These are phyloP conservation scores for Drosophila virilis DNA, from an alignment of 1,140 invertebrate species.

Conservation along the genomic window DNA sequence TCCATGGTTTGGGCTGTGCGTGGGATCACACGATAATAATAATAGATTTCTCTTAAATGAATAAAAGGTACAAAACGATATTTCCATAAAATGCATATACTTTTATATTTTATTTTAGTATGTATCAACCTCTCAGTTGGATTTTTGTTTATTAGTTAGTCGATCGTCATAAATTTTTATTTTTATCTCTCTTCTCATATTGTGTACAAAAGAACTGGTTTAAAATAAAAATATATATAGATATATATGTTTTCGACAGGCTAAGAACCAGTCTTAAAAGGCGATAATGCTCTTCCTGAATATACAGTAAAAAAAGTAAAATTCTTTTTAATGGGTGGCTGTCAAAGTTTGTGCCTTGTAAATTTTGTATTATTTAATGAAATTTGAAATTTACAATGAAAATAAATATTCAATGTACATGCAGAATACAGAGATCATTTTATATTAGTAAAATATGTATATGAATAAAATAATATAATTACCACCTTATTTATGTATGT, in stretches of 20 bases:
- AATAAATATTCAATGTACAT: not conserved
- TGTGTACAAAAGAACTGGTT: constrained; percentile 3
- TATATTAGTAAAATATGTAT: not conserved
- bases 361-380: not conserved
- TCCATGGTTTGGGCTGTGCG: too few relatives aligned
- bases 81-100: too few relatives aligned
- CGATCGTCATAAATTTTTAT: not conserved
- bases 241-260: not conserved
- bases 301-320: not conserved
- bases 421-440: not conserved
- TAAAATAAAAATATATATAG: constrained; percentile 9
- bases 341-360: too few relatives aligned
- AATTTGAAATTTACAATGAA: not conserved
- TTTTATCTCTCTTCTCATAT: not conserved
- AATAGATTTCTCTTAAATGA: too few relatives aligned
- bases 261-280: constrained; percentile 11
- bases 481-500: constrained; percentile 3
- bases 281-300: not conserved
- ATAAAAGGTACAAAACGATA: too few relatives aligned
- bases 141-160: not conserved
- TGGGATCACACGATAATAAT: too few relatives aligned
- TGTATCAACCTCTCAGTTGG: too few relatives aligned
- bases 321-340: constrained; percentile 1
- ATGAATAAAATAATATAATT: not conserved
- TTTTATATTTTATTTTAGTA: too few relatives aligned